Evolutionary conservation across 2,888 invertebrate species (phyloP).

Genomic region (Mamestra brassicae): DNA sequence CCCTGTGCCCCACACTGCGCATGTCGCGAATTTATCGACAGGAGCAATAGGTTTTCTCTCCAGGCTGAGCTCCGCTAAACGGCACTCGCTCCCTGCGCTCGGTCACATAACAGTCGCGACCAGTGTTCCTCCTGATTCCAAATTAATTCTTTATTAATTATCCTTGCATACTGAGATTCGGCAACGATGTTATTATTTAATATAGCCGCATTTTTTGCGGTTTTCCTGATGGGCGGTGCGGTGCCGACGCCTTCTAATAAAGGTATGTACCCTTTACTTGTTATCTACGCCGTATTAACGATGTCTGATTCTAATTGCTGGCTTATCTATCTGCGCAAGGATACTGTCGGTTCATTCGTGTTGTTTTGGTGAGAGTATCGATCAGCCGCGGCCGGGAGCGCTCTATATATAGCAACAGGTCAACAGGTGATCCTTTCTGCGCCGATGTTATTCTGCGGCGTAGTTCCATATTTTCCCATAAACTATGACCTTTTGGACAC

Average conservation of each 20-base stretch:
- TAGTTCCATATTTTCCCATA: conserved; percentile 73
- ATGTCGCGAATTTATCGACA: conserved; percentile 90
- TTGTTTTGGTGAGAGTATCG: conserved; percentile 79
- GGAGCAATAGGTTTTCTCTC: conserved; percentile 81
- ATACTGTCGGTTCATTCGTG: conserved; percentile 48
- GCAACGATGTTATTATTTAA: conserved; percentile 82
- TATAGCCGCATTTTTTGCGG: conserved; percentile 87
- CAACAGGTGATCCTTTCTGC: conserved; percentile 76
- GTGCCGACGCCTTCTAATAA: conserved; percentile 85
- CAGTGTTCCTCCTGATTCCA: conserved; percentile 70
- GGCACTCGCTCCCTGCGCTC: conserved; percentile 84
- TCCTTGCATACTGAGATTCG: conserved; percentile 54
- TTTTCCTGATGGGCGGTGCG: conserved; percentile 79
- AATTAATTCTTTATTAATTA: conserved; percentile 65
- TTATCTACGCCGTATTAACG: conserved; percentile 20
- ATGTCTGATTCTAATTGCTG: conserved; percentile 25
- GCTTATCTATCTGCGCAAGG: conserved; percentile 35
- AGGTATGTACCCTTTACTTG: conserved; percentile 74
- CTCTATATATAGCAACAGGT: conserved; percentile 90
- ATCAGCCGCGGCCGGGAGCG: conserved; percentile 78
- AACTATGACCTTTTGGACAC: conserved; percentile 75
- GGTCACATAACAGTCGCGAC: conserved; percentile 79
- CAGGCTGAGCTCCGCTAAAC: conserved; percentile 78
- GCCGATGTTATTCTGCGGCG: conserved; percentile 76
- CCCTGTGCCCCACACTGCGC: conserved; percentile 86